These are phyloP conservation scores for Phthorimaea operculella DNA, from an alignment of 1,140 invertebrate species.

Conservation along the genomic window DNA sequence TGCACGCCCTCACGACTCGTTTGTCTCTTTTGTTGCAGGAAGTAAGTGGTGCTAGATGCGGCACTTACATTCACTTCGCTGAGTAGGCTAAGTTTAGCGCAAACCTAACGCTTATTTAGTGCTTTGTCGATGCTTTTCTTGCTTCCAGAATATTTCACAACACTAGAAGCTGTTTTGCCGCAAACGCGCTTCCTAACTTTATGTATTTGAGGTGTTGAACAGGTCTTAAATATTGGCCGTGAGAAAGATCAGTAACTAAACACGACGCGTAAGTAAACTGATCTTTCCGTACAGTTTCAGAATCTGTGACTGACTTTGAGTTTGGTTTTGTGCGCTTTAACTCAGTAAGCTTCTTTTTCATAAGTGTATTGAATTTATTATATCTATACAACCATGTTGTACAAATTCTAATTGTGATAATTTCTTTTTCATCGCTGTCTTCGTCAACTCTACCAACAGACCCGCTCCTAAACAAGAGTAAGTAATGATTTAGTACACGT, in stretches of 20 bases:
- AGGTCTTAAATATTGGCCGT: not conserved
- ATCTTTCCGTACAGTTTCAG: constrained; percentile 9
- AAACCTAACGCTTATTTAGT: constrained; percentile 48
- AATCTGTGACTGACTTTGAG: constrained; percentile 15
- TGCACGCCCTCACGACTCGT: constrained; percentile 59
- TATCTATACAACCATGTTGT: not conserved
- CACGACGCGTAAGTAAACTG: constrained; percentile 14
- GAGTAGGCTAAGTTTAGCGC: constrained; percentile 55
- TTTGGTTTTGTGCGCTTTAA: constrained; percentile 27
- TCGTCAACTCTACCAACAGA: constrained; percentile 47
- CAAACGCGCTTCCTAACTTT: constrained; percentile 23
- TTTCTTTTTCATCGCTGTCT: constrained; percentile 57
- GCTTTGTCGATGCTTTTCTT: constrained; percentile 45
- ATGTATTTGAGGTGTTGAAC: constrained; percentile 7
- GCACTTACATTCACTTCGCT: constrained; percentile 54
- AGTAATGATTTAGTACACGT: constrained; percentile 32
- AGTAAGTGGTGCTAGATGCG: constrained; percentile 69
- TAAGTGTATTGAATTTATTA: not conserved
- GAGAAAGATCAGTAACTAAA: constrained; percentile 13
- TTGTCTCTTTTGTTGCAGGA: constrained; percentile 70
- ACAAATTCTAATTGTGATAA: constrained; percentile 39
- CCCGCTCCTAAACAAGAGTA: constrained; percentile 67
- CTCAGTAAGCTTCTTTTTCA: constrained; percentile 10
- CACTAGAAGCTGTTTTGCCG: constrained; percentile 32
- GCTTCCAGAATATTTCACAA: constrained; percentile 41